Evolutionary conservation across 1,140 invertebrate species (phyloP).

Genomic region (Danaus plexippus): DNA sequence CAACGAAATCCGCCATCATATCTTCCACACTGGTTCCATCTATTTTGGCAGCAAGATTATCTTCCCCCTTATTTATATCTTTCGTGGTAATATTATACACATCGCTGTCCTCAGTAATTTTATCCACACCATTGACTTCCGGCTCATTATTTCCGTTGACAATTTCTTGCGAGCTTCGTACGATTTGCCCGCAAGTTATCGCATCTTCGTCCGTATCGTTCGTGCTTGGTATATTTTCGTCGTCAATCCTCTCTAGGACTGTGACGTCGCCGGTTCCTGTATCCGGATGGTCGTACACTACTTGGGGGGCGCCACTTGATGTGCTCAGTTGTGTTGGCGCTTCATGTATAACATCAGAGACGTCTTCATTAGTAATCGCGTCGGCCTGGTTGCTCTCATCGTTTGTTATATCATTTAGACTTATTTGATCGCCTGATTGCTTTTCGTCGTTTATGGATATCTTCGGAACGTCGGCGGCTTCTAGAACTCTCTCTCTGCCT

Average conservation of each 20-base stretch:
- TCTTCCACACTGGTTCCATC: conserved; percentile 47
- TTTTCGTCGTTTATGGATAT: conserved; percentile 4
- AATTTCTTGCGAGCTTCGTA: conserved; percentile 34
- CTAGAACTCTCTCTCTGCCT: conserved; percentile 9
- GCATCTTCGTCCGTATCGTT: conserved; percentile 57
- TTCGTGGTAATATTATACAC: conserved; percentile 24
- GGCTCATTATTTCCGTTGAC: conserved; percentile 26
- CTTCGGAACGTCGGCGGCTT: conserved; percentile 3
- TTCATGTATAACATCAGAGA: conserved; percentile 36
- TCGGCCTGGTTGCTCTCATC: conserved; percentile 2
- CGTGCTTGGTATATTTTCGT: conserved; percentile 46
- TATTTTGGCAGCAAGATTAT: conserved; percentile 19
- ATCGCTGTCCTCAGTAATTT: conserved; percentile 32
- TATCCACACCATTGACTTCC: conserved; percentile 16
- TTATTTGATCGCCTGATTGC: conserved; percentile 3
- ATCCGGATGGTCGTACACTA: conserved; percentile 43
- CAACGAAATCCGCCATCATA: conserved; percentile 65
- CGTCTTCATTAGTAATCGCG: conserved; percentile 35
- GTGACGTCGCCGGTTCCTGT: conserved; percentile 29
- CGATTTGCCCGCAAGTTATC: conserved; percentile 54
- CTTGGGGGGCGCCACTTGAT: conserved; percentile 27
- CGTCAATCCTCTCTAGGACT: conserved; percentile 42
- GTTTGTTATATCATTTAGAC: conserved; percentile 2
- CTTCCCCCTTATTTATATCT: conserved; percentile 10
- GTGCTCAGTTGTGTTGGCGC: conserved; percentile 27